Base-by-base conservation (phyloP, 1,140 invertebrate genomes). In the Goniozus legneri region DNA sequence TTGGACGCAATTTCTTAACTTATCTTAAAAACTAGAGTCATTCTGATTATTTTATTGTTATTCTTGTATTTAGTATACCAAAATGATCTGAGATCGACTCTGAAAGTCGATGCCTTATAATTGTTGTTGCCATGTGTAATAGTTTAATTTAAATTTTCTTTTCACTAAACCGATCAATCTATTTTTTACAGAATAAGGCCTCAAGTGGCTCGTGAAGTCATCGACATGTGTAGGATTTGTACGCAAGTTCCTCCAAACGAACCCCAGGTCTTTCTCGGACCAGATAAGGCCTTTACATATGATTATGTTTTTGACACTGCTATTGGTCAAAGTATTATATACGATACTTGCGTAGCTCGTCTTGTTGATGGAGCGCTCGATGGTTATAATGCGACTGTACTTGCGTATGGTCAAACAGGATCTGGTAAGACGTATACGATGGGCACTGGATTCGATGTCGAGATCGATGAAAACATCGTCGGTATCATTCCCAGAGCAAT, bases 391-490 rank as follows among this genome's bases (percentile, higher is more conserved):
- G 93, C 94, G 4, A 98, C 95, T 3, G 88, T 97, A 18, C 76
- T 97, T 31, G 95, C 96, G 0, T 99, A 99, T 76, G 96, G 96
- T 47, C 95, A 95, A 83, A 97, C 94, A 35, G 94, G 94, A 0
- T 93, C 90, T 15, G 97, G 96, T 0, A 99, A 99, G 79, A 99
- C 97, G 0, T 97, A 95, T 69, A 95, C 95, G 0, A 99, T 99
- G 97, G 97, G 97, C 15, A 98, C 95, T 6, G 95, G 92, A 0
- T 97, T 98, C 73, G 95, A 98, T 60, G 81, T 92, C 2, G 86
- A 89, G 46, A 70, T 84, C 3, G 77, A 80, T 16, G 81, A 85
- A 3, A 47, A 31, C 33, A 48, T 75, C 13, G 43, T 84, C 39
- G 95, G 96, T 2, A 95, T 98, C 52, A 93, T 98, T 58, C 95